phyloP scores from a whole-genome alignment of 2,888 invertebrate genomes.

The Papilio elwesi region DNA sequence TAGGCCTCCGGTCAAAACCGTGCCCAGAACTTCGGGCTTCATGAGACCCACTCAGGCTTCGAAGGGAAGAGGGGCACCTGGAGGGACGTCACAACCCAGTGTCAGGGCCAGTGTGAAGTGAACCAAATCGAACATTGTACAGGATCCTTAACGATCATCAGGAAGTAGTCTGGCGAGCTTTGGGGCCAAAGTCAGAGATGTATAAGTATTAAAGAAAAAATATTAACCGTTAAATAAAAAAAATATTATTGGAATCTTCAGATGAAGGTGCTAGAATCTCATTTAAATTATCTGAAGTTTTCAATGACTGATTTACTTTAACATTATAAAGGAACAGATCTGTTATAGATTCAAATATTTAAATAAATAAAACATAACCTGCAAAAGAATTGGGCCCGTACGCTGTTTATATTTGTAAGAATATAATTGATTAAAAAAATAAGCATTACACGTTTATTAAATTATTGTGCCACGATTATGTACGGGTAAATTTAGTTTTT shows the following conservation, averaged over 20 bases:
- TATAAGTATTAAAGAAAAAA: constrained; percentile 45
- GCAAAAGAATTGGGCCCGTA: constrained; percentile 54
- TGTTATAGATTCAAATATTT: constrained; percentile 53
- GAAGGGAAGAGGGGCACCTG: constrained; percentile 85
- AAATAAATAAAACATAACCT: constrained; percentile 46
- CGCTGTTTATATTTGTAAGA: constrained; percentile 52
- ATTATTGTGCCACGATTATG: constrained; percentile 73
- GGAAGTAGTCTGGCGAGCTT: not conserved
- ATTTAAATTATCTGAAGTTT: constrained; percentile 74
- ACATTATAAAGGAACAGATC: constrained; percentile 62
- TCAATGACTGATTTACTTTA: constrained; percentile 77
- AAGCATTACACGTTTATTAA: constrained; percentile 54
- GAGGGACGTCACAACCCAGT: constrained; percentile 56
- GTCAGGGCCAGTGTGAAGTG: constrained; percentile 69
- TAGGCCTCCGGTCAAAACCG: constrained; percentile 72
- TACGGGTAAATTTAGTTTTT: constrained; percentile 71
- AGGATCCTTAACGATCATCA: constrained; percentile 18
- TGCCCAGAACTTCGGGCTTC: constrained; percentile 85
- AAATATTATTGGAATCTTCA: constrained; percentile 79
- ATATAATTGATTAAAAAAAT: constrained; percentile 41
- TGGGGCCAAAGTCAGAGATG: constrained; percentile 33
- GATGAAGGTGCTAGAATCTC: constrained; percentile 80
- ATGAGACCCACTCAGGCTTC: constrained; percentile 95
- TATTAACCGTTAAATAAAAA: constrained; percentile 52
- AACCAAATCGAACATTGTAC: constrained; percentile 44